Evolutionary conservation across 2,888 invertebrate species (phyloP), one percentile per base, ranked within the genome.

Genomic region (Dryadula phaetusa): DNA sequence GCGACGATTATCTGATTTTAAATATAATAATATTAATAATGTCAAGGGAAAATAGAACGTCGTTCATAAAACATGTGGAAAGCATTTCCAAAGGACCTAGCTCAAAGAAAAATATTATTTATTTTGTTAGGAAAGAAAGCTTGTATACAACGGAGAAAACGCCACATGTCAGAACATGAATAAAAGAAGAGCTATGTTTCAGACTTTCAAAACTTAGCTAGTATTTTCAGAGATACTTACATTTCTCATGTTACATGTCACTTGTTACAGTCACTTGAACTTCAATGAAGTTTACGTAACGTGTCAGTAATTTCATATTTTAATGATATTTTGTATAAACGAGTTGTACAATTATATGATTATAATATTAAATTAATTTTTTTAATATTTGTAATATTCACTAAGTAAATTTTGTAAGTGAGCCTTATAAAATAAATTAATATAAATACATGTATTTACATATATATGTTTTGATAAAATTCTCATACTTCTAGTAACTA

Each of bases 131-230:
- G 79, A 80, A 90, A 91, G 90, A 92, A 91, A 91, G 89, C 86
- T 82, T 87, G 89, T 84, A 84, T 84, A 91, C 88, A 86, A 85
- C 86, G 82, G 76, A 79, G 86, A 84, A 73, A 72, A 84, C 86
- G 86, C 90, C 92, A 92, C 90, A 92, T 92, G 91, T 91, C 88
- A 87, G 88, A 82, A 76, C 86, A 92, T 92, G 92, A 92, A 92
- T 92, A 92, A 92, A 91, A 91, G 85, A 92, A 85, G 86, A 91
- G 87, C 87, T 83, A 87, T 86, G 87, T 88, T 88, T 86, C 88
- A 90, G 89, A 90, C 88, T 91, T 90, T 88, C 82, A 86, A 86
- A 90, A 91, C 84, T 88, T 78, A 79, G 79, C 79, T 82, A 78
- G 82, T 84, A 90, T 90, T 90, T 90, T 88, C 86, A 85, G 82